Conservation (phyloP, 2,797 vertebrate genomes). For the Enteromius argenteus region DNA sequence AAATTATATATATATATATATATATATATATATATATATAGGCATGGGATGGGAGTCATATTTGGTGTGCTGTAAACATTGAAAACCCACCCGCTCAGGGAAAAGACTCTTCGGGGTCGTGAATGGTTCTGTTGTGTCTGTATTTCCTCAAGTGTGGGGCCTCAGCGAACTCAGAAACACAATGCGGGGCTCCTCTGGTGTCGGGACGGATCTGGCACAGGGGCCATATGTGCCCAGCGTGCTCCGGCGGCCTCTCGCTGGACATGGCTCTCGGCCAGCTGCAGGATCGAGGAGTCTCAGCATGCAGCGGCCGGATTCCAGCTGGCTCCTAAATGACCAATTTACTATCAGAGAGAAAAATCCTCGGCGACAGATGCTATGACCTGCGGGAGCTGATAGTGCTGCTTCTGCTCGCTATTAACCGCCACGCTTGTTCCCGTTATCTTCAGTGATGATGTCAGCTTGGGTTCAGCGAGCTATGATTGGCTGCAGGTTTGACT, state of each 20-base stretch:
- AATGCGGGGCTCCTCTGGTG: conserved; percentile 56
- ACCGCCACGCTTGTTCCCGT: not conserved
- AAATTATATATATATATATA: not conserved
- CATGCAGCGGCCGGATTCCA: conserved; percentile 71
- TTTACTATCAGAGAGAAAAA: conserved; percentile 74
- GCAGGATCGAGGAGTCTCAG: conserved; percentile 71
- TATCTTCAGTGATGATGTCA: not conserved
- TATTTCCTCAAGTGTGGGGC: not conserved
- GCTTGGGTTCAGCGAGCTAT: not conserved
- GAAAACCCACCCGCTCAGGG: not conserved
- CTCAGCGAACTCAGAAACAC: not conserved
- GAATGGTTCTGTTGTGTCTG: not conserved
- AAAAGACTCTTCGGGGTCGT: not conserved
- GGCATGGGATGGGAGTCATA: no score
- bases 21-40: not conserved
- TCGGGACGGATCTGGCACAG: conserved; percentile 69
- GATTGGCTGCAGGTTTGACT: conserved; percentile 3
- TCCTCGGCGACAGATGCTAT: conserved; percentile 76
- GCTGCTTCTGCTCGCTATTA: conserved; percentile 50
- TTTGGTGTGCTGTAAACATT: not conserved
- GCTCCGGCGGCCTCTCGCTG: conserved; percentile 73
- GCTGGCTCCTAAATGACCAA: conserved; percentile 82
- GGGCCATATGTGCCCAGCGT: conserved; percentile 73
- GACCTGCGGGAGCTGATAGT: conserved; percentile 70
- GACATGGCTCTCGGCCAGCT: conserved; percentile 72